Conservation (phyloP, 2,113 vertebrate genomes). For the Galbula dea region DNA sequence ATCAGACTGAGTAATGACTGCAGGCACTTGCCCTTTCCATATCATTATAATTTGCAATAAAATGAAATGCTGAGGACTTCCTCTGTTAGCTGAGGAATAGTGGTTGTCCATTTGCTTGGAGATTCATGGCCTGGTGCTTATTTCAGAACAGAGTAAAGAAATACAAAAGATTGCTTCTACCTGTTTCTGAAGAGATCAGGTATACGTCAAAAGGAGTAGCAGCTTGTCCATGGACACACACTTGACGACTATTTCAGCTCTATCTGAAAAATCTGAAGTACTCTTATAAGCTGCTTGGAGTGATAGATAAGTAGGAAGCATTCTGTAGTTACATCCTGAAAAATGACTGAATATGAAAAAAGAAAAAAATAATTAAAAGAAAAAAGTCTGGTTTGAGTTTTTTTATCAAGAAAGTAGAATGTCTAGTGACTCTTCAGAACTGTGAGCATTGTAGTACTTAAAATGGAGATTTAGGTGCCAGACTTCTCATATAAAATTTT, state of each 20-base stretch:
- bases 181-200: background rate
- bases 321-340: background rate
- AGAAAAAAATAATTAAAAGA: background rate
- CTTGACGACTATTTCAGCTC: background rate
- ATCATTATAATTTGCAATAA: slow-evolving; percentile 51
- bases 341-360: background rate
- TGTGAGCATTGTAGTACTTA: background rate
- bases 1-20: slow-evolving; percentile 58
- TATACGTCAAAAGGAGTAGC: background rate
- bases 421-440: background rate
- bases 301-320: background rate
- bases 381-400: background rate
- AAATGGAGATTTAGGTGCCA: background rate
- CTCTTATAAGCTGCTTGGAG: background rate
- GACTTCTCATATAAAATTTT: background rate
- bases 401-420: background rate
- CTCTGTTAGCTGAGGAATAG: background rate
- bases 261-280: background rate
- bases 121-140: background rate
- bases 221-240: background rate
- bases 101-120: slow-evolving; percentile 23
- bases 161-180: background rate
- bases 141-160: slow-evolving; percentile 17
- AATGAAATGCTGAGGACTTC: slow-evolving; percentile 30
- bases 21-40: slow-evolving; percentile 59